phyloP scores from a whole-genome alignment of 2,113 vertebrate species.

The Murina feae region DNA sequence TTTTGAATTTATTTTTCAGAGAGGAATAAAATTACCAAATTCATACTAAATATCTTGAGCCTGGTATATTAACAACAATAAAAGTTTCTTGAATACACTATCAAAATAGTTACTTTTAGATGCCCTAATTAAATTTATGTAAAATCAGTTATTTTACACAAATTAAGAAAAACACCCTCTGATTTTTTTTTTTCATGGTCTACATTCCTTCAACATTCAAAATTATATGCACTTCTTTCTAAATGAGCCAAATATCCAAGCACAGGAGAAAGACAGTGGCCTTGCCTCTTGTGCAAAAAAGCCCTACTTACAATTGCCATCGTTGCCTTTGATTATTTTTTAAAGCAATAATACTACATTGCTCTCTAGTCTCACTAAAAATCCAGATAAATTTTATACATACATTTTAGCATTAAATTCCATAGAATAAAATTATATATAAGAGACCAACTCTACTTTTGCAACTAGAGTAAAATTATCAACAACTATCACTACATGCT shows the following conservation, averaged over 20 bases:
- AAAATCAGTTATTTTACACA: neutral
- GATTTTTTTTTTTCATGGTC: neutral
- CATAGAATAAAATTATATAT: neutral
- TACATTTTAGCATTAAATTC: neutral
- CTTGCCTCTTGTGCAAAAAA: neutral
- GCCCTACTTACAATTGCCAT: neutral
- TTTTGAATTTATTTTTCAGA: constrained; percentile 36
- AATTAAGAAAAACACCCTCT: neutral
- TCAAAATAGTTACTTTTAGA: neutral
- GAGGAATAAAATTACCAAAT: neutral
- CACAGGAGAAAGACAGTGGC: neutral
- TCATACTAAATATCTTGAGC: neutral
- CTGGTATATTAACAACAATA: neutral
- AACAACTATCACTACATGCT: neutral
- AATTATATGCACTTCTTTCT: neutral
- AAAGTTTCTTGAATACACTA: neutral
- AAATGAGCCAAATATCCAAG: neutral
- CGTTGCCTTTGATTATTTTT: neutral
- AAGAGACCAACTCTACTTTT: neutral
- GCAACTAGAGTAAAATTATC: neutral
- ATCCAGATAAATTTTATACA: neutral
- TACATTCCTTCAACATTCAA: neutral
- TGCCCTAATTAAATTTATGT: neutral
- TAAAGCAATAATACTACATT: neutral
- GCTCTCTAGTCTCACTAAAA: constrained; percentile 6